Evolutionary conservation across 2,797 vertebrate genomes (phyloP), one percentile per base, ranked within the genome.

Genomic region (Valencia hispanica): DNA sequence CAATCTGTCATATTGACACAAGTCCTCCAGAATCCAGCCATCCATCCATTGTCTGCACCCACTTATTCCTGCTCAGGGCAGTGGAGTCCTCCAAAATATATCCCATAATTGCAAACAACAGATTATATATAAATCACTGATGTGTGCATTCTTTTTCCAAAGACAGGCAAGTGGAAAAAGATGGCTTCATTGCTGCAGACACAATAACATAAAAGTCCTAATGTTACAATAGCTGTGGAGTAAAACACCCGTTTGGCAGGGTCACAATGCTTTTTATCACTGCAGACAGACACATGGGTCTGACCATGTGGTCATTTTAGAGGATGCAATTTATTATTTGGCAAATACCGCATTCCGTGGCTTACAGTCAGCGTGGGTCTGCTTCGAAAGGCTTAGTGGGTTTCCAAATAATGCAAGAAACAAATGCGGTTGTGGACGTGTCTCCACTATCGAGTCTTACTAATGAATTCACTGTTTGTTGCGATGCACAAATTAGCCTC

Each of bases 41-140:
- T 66, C 63, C 59, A 22, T 17, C 55, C 39, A 68, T 68, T 43
- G 25, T 68, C 39, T 43, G 65, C 11, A 27, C 41, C 39, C 39
- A 17, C 39, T 68, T 68, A 43, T n/a, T 68, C 39, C 39, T 43
- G 53, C 53, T 57, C 53, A 57, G 53, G 53, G 51, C 22, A 53
- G 22, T 9, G 11, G 88, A 84, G 84, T 87, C 79, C 80, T 80
- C 84, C 81, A 74, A 79, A 86, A 84, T 79, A 79, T 68, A 80
- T 86, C 73, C 55, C 79, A 72, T 77, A 75, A 47, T 57, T 71
- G 66, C 68, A 87, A 77, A 90, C 90, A 91, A 91, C 86, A 86
- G 83, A 87, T 71, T 80, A 89, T 88, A 91, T 89, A 84, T 3
- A 80, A 84, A 74, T 59, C 22, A 76, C 41, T 79, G 47, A 71